phyloP scores from a whole-genome alignment of 2,888 invertebrate genomes.

The Osmoderma eremita region DNA sequence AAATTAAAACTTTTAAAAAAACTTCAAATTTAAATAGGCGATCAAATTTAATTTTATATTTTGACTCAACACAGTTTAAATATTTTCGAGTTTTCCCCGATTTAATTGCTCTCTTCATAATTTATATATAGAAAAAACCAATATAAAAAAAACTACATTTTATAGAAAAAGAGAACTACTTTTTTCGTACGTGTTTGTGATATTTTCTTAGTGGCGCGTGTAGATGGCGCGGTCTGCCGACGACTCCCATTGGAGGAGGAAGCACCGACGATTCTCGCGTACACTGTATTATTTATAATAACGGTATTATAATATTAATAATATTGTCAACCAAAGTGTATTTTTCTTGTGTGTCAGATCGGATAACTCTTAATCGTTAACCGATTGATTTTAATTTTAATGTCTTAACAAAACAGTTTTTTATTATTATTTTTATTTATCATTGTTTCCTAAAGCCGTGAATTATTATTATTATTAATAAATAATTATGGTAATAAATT shows the following conservation, averaged over 20 bases:
- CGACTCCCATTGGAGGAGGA: slow-evolving; percentile 39
- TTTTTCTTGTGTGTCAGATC: slow-evolving; percentile 39
- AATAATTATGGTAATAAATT: no score
- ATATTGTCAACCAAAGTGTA: slow-evolving; percentile 54
- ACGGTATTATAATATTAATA: slow-evolving; percentile 48
- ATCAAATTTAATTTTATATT: no score
- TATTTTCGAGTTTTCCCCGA: not conserved
- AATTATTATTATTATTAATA: not conserved
- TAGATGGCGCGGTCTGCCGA: not conserved
- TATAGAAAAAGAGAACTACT: slow-evolving; percentile 35
- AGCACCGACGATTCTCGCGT: slow-evolving; percentile 38
- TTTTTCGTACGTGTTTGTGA: slow-evolving; percentile 48
- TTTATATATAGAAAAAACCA: not conserved
- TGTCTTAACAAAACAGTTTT: not conserved
- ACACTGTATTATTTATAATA: slow-evolving; percentile 50
- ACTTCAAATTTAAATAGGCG: no score
- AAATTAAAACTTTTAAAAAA: no score
- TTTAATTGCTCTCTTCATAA: not conserved
- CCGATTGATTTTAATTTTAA: slow-evolving; percentile 4
- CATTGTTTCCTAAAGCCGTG: not conserved
- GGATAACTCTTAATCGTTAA: not conserved
- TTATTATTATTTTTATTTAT: slow-evolving; percentile 8
- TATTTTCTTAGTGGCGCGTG: slow-evolving; percentile 45
- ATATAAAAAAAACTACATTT: slow-evolving; percentile 24
- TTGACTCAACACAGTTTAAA: not conserved